phyloP scores from a whole-genome alignment of 2,888 invertebrate genomes.

The Caenorhabditis imperialis region DNA sequence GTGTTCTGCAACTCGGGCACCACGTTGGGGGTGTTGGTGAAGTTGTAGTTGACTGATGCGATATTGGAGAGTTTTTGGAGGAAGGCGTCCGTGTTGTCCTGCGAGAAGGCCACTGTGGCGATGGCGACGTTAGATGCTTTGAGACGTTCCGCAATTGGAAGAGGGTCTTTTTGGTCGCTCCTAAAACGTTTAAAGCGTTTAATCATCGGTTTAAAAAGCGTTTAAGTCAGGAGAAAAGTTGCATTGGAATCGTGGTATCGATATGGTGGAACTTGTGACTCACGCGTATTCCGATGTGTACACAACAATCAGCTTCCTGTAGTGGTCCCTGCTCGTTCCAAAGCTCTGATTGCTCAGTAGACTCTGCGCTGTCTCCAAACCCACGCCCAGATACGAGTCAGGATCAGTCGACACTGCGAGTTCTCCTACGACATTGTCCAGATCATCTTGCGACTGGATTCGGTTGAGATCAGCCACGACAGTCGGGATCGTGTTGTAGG shows the following conservation, averaged over 20 bases:
- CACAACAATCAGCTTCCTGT: conserved; percentile 36
- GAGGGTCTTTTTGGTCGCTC: conserved; percentile 20
- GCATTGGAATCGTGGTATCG: too few species aligned
- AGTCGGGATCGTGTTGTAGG: conserved; percentile 15
- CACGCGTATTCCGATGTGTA: conserved; percentile 44
- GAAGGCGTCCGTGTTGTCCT: conserved; percentile 12
- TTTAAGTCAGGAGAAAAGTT: neutral
- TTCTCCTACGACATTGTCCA: neutral
- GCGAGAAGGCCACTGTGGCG: conserved; percentile 29
- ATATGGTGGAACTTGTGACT: too few species aligned
- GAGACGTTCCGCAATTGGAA: conserved; percentile 23
- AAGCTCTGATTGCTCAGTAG: conserved; percentile 17
- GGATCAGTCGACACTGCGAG: neutral
- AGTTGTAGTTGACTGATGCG: conserved; percentile 29
- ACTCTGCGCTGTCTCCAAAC: conserved; percentile 28
- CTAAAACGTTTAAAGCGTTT: too few species aligned
- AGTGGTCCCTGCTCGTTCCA: conserved; percentile 26
- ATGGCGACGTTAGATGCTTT: conserved; percentile 16
- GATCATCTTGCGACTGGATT: conserved; percentile 15
- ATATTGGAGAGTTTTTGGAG: conserved; percentile 18
- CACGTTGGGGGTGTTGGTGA: conserved; percentile 16
- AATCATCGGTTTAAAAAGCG: too few species aligned
- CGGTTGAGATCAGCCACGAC: conserved; percentile 21
- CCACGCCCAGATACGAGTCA: conserved; percentile 12
- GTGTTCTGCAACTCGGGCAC: neutral